Percentiles rank a stretch among this genome's conserved stretches.
phyloP scores from a whole-genome alignment of 2,113 vertebrate genomes.

The Coreoperca whiteheadi region DNA sequence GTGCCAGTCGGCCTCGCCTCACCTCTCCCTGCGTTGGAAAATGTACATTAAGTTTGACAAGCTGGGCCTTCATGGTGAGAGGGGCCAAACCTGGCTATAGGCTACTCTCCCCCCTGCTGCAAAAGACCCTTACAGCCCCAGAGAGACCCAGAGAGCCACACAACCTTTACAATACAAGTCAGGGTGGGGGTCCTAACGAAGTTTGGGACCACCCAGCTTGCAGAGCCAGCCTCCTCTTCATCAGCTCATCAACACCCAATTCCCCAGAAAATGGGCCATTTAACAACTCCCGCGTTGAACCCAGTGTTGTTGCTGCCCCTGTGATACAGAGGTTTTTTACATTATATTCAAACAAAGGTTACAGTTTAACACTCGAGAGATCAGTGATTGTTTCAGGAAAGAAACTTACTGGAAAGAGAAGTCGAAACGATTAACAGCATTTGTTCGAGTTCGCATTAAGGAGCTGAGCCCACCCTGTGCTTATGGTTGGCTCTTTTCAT shows the following conservation, averaged over 20 bases:
- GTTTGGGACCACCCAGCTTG: slow-evolving; percentile 78
- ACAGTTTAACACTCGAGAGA: slow-evolving; percentile 45
- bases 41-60: slow-evolving; percentile 84
- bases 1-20: slow-evolving; percentile 75
- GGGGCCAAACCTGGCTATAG: slow-evolving; percentile 70
- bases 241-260: slow-evolving; percentile 85
- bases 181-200: slow-evolving; percentile 68
- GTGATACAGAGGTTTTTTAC: slow-evolving; percentile 42
- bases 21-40: slow-evolving; percentile 77
- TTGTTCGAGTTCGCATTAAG: slow-evolving; percentile 63
- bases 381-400: slow-evolving; percentile 55
- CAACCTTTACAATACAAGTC: slow-evolving; percentile 68
- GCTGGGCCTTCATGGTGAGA: slow-evolving; percentile 79
- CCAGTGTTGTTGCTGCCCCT: slow-evolving; percentile 61
- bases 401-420: slow-evolving; percentile 61
- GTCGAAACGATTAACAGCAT: slow-evolving; percentile 65
- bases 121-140: slow-evolving; percentile 77
- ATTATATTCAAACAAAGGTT: slow-evolving; percentile 48
- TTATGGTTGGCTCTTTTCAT: slow-evolving; percentile 75
- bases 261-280: slow-evolving; percentile 80
- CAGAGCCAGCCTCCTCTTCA: slow-evolving; percentile 79
- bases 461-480: slow-evolving; percentile 53
- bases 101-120: slow-evolving; percentile 71
- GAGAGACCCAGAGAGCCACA: slow-evolving; percentile 71
- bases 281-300: slow-evolving; percentile 69